These are phyloP conservation scores for Limonius californicus DNA, from an alignment of 1,140 invertebrate species.

Conservation along the genomic window DNA sequence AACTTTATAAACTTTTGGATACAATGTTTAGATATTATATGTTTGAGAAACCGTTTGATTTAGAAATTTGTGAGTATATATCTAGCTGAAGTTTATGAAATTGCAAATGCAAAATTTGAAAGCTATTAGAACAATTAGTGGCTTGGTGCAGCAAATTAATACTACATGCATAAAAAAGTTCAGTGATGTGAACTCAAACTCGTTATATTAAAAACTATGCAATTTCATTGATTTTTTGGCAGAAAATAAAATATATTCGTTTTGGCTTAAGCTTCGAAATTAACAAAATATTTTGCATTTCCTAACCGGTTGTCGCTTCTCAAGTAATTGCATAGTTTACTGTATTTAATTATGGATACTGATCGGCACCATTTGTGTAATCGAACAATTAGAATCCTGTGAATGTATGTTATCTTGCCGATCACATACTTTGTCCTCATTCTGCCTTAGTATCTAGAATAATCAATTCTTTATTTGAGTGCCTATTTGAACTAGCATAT, in stretches of 20 bases:
- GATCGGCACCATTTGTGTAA: not conserved
- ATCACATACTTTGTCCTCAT: constrained; percentile 18
- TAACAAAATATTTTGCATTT: too few relatives aligned
- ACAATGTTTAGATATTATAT: too few relatives aligned
- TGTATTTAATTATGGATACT: constrained; percentile 5
- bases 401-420: constrained; percentile 1
- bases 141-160: not conserved
- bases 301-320: constrained; percentile 14
- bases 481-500: constrained; percentile 27
- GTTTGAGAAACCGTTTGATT: too few relatives aligned
- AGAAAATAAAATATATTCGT: too few relatives aligned
- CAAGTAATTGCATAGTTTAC: constrained; percentile 17
- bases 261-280: too few relatives aligned
- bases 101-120: not conserved
- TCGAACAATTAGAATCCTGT: constrained; percentile 10
- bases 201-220: not conserved
- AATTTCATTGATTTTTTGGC: too few relatives aligned
- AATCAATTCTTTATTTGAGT: constrained; percentile 26
- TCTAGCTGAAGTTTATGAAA: not conserved
- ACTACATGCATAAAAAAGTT: not conserved
- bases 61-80: not conserved
- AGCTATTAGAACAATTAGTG: not conserved
- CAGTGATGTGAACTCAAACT: not conserved
- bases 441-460: constrained; percentile 24
- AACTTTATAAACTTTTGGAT: too few relatives aligned